phyloP scores from a whole-genome alignment of 2,888 invertebrate genomes.

The Camptogramma bilineatum region DNA sequence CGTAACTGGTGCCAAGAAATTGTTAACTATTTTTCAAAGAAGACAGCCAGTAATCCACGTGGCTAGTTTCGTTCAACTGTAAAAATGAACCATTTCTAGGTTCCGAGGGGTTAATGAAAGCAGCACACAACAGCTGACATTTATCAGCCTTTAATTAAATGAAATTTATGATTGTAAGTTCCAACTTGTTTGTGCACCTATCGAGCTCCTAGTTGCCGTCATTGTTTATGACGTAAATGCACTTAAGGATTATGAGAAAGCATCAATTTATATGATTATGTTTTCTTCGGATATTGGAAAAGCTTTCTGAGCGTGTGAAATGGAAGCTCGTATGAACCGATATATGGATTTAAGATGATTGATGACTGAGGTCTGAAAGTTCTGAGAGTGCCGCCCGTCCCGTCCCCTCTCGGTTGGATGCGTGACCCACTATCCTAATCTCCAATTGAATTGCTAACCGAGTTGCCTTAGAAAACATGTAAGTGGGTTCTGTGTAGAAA shows the following conservation, averaged over 20 bases:
- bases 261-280: conserved; percentile 41
- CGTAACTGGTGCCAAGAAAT: conserved; percentile 41
- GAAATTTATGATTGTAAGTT: conserved; percentile 54
- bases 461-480: conserved; percentile 27
- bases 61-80: conserved; percentile 38
- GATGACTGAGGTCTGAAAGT: conserved; percentile 47
- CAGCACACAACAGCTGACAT: conserved; percentile 52
- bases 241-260: conserved; percentile 50
- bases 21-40: conserved; percentile 46
- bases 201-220: conserved; percentile 44
- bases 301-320: conserved; percentile 44
- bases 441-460: conserved; percentile 39
- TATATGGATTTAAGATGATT: conserved; percentile 54
- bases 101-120: conserved; percentile 55
- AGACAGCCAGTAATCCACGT: conserved; percentile 39
- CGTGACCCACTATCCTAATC: conserved; percentile 38
- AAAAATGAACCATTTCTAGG: conserved; percentile 45
- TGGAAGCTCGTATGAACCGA: conserved; percentile 43
- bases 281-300: conserved; percentile 48
- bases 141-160: conserved; percentile 61
- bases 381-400: conserved; percentile 36
- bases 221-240: conserved; percentile 48
- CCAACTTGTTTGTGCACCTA: conserved; percentile 34
- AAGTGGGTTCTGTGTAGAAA: conserved; percentile 10
- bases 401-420: conserved; percentile 23